Evolutionary conservation across 2,113 vertebrate species (phyloP), one percentile per base, ranked within the genome.

Genomic region (Cercopithecus mona): DNA sequence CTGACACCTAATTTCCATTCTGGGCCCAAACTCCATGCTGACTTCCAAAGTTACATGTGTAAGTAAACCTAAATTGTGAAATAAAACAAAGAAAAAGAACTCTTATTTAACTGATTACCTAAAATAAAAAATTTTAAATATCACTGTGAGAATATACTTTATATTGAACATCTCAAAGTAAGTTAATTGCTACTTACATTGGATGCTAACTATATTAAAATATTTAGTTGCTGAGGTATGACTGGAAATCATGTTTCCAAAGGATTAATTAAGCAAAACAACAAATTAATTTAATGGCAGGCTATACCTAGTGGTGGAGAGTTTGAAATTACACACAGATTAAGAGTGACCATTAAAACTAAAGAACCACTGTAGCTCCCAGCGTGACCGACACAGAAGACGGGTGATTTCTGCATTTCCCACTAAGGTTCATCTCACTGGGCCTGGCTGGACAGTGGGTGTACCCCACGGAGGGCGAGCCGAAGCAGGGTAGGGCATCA

Each of bases 21-120:
- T 17, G 8, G 64, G 57, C 23, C 59, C 52, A 73, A 17, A 43
- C 38, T 68, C 61, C 55, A 61, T 20, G 50, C 59, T 45, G 55
- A 88, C 25, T 94, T 92, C 25, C 57, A 30, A 78, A 88, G 61
- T 27, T 30, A 88, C 43, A 45, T 12, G 16, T 52, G 80, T n/a
- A 22, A 50, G 50, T 14, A 90, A 94, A 86, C 35, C 35, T 70
- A 88, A 78, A 18, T 68, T 16, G n/a, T 38, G 40, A 96, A 80
- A 94, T 61, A 75, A 84, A 96, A 32, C 35, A 81, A 94, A 92
- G 75, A 57, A 84, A 94, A 93, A 97, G 6, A 48, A 85, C 50
- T 2, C 22, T 81, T 61, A 86, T 72, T 50, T 27, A 83, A 88
- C n/a, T 86, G 27, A 81, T 90, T 87, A 89, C 30, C 30, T 70